These are phyloP conservation scores for Amazona guildingii DNA, from an alignment of 2,113 vertebrate genomes.

Conservation along the genomic window DNA sequence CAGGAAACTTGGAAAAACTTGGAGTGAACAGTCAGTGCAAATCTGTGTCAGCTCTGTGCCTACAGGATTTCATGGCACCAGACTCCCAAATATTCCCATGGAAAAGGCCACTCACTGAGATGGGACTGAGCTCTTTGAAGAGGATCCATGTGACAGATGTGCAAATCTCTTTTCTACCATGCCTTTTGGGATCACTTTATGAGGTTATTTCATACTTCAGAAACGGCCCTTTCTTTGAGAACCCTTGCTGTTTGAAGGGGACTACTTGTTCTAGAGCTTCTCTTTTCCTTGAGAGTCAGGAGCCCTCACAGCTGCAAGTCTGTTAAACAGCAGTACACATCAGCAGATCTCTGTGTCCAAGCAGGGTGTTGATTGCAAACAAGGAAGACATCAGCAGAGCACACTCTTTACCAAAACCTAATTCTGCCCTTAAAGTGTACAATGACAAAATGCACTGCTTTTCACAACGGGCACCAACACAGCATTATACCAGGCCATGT, in stretches of 20 bases:
- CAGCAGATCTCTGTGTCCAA: background rate
- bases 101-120: background rate
- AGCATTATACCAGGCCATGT: background rate
- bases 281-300: background rate
- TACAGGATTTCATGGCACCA: background rate
- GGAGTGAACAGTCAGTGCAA: rapidly evolving
- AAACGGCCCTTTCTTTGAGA: background rate
- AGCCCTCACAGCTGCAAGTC: background rate
- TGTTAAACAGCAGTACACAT: background rate
- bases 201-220: background rate
- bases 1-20: background rate
- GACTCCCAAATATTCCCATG: background rate
- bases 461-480: background rate
- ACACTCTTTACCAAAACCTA: background rate
- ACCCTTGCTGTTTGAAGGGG: background rate
- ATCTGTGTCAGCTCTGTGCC: background rate
- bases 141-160: background rate
- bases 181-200: background rate
- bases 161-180: background rate
- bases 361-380: background rate
- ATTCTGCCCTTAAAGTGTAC: background rate
- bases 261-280: background rate
- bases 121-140: background rate
- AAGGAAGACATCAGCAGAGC: background rate
- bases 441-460: background rate